phyloP scores from a whole-genome alignment of 1,140 invertebrate genomes.

The Camponotus pennsylvanicus region DNA sequence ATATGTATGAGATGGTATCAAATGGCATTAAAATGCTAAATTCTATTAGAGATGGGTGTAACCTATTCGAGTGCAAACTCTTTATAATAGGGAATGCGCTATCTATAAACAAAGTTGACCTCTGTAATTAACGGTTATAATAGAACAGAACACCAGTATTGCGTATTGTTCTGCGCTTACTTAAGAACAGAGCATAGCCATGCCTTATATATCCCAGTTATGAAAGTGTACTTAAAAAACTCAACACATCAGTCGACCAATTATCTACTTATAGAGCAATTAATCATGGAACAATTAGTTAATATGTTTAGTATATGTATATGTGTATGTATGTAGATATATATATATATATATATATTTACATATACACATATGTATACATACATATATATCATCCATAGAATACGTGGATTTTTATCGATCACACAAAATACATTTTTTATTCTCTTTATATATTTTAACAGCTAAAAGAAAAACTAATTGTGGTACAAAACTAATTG shows the following conservation, averaged over 20 bases:
- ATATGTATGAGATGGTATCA: conserved; percentile 62
- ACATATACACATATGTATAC: not conserved
- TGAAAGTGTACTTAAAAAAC: conserved; percentile 84
- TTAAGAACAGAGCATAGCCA: conserved; percentile 80
- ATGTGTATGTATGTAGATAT: too few species aligned
- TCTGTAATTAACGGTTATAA: conserved; percentile 71
- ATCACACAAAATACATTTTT: conserved; percentile 66
- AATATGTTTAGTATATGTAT: conserved; percentile 52
- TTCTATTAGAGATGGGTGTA: conserved; percentile 62
- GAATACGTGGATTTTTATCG: conserved; percentile 57
- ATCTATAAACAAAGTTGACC: conserved; percentile 63
- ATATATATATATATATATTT: conserved; percentile 28
- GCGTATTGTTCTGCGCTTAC: conserved; percentile 82
- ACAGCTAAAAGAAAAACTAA: conserved; percentile 42
- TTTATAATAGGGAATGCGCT: conserved; percentile 36
- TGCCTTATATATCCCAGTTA: conserved; percentile 80
- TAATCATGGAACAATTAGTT: conserved; percentile 74
- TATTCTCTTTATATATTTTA: conserved; percentile 65
- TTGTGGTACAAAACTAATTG: not conserved
- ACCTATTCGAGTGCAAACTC: conserved; percentile 54
- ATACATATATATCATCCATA: conserved; percentile 46
- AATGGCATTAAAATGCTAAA: conserved; percentile 70
- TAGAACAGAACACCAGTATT: conserved; percentile 82
- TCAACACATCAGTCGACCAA: conserved; percentile 80
- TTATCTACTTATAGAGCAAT: conserved; percentile 75